Percentiles rank a stretch among this genome's conserved stretches.
These are phyloP conservation scores for Drosophila simulans DNA, from an alignment of 1,140 invertebrate species.

Conservation along the genomic window DNA sequence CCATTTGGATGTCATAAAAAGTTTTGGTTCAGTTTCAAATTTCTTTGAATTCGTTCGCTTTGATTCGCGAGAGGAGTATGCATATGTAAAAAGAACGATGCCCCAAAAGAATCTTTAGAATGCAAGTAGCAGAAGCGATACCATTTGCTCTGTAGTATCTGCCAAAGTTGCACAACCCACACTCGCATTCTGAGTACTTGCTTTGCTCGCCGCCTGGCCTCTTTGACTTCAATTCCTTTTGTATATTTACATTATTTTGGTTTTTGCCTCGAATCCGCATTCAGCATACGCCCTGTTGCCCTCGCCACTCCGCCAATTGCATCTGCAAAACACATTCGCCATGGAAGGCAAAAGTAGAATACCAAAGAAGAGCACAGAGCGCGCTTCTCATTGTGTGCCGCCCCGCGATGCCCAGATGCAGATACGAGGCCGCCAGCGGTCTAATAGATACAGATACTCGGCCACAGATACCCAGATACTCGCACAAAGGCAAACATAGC, in stretches of 20 bases:
- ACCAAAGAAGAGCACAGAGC: constrained; percentile 50
- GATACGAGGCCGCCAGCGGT: constrained; percentile 30
- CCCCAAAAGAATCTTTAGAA: constrained; percentile 31
- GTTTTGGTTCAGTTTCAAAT: constrained; percentile 15
- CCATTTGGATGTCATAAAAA: constrained; percentile 47
- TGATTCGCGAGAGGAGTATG: not conserved
- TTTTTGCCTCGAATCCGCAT: constrained; percentile 23
- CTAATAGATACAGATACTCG: constrained; percentile 61
- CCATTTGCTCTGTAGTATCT: constrained; percentile 25
- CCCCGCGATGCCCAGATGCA: constrained; percentile 49
- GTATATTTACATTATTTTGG: constrained; percentile 41
- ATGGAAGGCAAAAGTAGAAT: constrained; percentile 63
- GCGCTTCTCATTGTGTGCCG: constrained; percentile 47
- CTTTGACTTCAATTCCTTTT: constrained; percentile 30
- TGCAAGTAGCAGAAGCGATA: constrained; percentile 36
- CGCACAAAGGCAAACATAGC: constrained; percentile 52
- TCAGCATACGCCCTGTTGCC: constrained; percentile 26
- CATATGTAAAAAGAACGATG: constrained; percentile 3
- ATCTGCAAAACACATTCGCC: constrained; percentile 69
- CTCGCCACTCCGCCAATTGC: constrained; percentile 5
- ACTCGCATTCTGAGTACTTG: constrained; percentile 5
- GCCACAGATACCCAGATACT: constrained; percentile 30
- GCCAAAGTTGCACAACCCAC: constrained; percentile 45
- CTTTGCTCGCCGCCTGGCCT: constrained; percentile 16
- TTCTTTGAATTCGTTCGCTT: constrained; percentile 15